A percentile compares a stretch with the other conserved stretches of the same genome.
These are phyloP conservation scores for Drosophila tristis DNA, from an alignment of 1,140 invertebrate genomes.

Conservation along the genomic window DNA sequence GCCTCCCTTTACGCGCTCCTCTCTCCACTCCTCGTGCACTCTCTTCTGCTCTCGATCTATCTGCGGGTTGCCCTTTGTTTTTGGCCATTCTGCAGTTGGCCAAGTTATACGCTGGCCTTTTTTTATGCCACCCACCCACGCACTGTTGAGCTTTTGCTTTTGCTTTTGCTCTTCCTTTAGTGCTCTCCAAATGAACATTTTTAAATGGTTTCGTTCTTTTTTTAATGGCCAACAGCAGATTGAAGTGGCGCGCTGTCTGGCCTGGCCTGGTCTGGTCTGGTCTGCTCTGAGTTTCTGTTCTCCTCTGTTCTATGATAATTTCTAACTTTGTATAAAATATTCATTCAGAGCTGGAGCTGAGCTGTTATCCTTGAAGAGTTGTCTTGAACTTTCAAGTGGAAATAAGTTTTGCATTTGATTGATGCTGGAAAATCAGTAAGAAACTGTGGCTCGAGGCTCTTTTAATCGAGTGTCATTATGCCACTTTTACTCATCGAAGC, in stretches of 20 bases:
- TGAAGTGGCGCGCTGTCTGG: slow-evolving; percentile 12
- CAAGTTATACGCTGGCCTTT: slow-evolving; percentile 59
- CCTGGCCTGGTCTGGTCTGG: too few relatives aligned
- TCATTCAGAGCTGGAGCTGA: too few relatives aligned
- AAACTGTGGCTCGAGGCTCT: background rate
- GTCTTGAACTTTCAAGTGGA: slow-evolving; percentile 17
- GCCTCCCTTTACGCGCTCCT: background rate
- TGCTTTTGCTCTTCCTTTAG: slow-evolving; percentile 18
- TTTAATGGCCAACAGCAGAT: slow-evolving; percentile 39
- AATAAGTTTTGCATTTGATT: slow-evolving; percentile 29
- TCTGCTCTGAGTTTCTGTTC: too few relatives aligned
- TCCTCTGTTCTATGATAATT: slow-evolving; percentile 9
- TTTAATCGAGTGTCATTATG: background rate
- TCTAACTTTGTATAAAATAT: slow-evolving; percentile 10
- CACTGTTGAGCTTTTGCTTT: slow-evolving; percentile 46
- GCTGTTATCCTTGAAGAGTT: too few relatives aligned
- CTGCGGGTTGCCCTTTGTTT: slow-evolving; percentile 33
- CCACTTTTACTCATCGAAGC: background rate
- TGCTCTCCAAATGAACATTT: slow-evolving; percentile 58
- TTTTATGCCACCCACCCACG: slow-evolving; percentile 61
- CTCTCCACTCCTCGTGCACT: background rate
- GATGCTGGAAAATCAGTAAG: background rate
- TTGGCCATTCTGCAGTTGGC: slow-evolving; percentile 42
- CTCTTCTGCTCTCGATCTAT: background rate
- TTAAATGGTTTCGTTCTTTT: slow-evolving; percentile 45